Conservation (phyloP, 2,113 vertebrate species). For the Heterocephalus glaber region DNA sequence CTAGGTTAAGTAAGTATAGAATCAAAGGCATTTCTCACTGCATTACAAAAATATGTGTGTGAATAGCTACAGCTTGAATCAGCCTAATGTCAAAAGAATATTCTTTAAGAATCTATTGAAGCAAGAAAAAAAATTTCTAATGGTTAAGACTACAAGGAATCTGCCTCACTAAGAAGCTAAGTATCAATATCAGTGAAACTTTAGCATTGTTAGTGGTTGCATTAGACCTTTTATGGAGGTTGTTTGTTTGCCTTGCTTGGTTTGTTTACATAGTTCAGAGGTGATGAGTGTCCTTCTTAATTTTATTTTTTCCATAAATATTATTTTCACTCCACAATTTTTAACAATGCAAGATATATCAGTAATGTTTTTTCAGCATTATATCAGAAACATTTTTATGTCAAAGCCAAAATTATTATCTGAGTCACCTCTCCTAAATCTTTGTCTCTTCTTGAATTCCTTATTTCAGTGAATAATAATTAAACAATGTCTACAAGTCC, state of each 20-base stretch:
- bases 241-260: background rate
- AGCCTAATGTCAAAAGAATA: background rate
- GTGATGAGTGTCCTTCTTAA: background rate
- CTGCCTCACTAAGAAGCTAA: background rate
- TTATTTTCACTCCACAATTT: background rate
- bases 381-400: background rate
- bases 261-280: background rate
- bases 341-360: background rate
- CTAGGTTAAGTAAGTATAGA: background rate
- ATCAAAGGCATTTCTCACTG: background rate
- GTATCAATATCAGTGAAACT: background rate
- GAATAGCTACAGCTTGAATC: background rate
- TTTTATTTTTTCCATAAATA: background rate
- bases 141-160: background rate
- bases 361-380: background rate
- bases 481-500: background rate
- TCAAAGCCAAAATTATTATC: background rate
- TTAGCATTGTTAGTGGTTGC: background rate
- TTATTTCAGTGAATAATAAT: background rate
- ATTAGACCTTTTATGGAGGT: background rate
- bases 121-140: background rate
- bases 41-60: background rate
- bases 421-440: background rate
- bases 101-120: background rate
- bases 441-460: background rate